Evolutionary conservation across 2,888 invertebrate species (phyloP), one percentile per base, ranked within the genome.

Genomic region (Napeogenes sylphis): DNA sequence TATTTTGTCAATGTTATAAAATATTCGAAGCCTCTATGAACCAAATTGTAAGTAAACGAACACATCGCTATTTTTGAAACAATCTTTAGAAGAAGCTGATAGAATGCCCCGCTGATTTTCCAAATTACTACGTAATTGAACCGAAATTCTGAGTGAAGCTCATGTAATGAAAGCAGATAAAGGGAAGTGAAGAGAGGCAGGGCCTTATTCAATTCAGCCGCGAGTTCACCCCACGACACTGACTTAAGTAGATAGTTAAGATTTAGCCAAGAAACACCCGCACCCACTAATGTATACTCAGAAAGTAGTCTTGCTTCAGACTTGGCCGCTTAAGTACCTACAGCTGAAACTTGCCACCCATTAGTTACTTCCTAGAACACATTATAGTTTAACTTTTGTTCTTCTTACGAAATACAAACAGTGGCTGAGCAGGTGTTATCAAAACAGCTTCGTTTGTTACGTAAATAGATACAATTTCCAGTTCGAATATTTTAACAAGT

Each of bases 181-280:
- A 85, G 81, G 79, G 77, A 79, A 79, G 75, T 74, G 78, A 73
- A 71, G 77, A 76, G 77, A 76, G 78, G 75, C 80, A 77, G 80
- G 80, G 80, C 81, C 79, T 86, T 82, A 86, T 86, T 86, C 82
- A 83, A 87, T 87, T 85, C 82, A 73, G 80, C 79, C 77, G 75
- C 74, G 78, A 82, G 81, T 78, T 78, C 76, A 75, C 75, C 78
- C 83, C 84, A 51, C 51, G 83, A 83, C 84, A 83, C 79, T 81
- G 84, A 79, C 82, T 83, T 85, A 84, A 87, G 85, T 87, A 83
- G 83, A 87, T 87, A 88, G 87, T 87, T 86, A 82, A 85, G 88
- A 84, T 85, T 84, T 85, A 81, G 83, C 78, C 80, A 78, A 80
- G 81, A 79, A 83, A 84, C 77, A 78, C 77, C 80, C 76, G 75